Evolutionary conservation across 2,888 invertebrate species (phyloP).

Genomic region (Calameuta filiformis): DNA sequence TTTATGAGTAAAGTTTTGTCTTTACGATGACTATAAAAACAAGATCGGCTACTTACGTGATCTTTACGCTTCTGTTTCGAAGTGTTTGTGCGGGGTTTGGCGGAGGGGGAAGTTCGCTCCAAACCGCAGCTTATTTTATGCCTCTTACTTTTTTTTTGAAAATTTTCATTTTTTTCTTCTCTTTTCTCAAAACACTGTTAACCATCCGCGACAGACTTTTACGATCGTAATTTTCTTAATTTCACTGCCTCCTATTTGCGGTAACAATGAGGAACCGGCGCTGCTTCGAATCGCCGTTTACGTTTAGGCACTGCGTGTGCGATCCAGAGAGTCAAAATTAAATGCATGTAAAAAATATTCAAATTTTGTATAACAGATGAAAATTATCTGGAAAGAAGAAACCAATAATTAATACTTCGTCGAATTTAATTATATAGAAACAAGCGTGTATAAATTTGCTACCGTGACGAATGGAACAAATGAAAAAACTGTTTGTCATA

Average conservation of each 20-base stretch:
- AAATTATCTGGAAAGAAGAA: background rate
- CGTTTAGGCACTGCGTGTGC: background rate
- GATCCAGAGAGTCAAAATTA: no score
- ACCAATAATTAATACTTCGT: background rate
- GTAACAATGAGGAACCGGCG: background rate
- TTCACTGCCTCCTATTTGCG: background rate
- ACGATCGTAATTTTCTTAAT: background rate
- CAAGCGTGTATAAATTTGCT: background rate
- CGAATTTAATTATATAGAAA: background rate
- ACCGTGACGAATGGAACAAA: no score
- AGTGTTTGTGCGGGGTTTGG: no score
- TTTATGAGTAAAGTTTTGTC: background rate
- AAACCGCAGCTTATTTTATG: background rate
- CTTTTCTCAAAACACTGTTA: background rate
- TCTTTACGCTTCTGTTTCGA: background rate
- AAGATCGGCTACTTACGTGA: background rate
- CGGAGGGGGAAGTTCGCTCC: no score
- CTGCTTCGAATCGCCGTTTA: background rate
- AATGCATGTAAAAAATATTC: background rate
- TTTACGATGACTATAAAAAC: background rate
- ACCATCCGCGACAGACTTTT: background rate
- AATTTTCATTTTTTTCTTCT: background rate
- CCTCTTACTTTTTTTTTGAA: background rate
- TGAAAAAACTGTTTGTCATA: no score
- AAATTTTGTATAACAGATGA: background rate